Conservation (phyloP, 2,113 vertebrate genomes). For the Stercorarius parasiticus region DNA sequence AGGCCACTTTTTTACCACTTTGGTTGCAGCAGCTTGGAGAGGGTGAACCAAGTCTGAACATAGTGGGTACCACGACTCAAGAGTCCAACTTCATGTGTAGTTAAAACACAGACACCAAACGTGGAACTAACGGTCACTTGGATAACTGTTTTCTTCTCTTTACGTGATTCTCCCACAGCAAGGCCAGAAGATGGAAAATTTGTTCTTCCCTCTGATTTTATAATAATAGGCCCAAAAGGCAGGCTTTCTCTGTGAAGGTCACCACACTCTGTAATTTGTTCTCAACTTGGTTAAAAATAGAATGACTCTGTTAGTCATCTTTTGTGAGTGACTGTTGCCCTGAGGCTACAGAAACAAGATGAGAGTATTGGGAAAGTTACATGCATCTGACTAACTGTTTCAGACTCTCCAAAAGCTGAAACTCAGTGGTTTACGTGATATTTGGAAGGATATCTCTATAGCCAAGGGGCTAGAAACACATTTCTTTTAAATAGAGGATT, state of each 20-base stretch:
- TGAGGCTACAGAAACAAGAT: conserved; percentile 27
- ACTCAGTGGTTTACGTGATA: neutral
- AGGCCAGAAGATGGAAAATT: neutral
- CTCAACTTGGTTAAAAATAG: conserved; percentile 30
- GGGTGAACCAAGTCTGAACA: neutral
- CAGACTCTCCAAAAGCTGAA: neutral
- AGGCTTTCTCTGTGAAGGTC: neutral
- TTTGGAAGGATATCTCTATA: neutral
- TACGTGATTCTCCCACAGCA: neutral
- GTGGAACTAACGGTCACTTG: neutral
- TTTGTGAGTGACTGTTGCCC: neutral
- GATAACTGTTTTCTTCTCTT: neutral
- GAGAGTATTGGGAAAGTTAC: neutral
- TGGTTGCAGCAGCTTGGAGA: neutral
- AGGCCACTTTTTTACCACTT: neutral
- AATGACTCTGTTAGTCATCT: neutral
- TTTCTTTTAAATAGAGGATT: neutral
- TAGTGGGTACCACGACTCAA: neutral
- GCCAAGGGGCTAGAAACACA: neutral
- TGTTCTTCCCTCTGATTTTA: neutral
- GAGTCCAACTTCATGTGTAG: neutral
- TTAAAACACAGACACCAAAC: neutral
- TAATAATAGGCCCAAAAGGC: neutral
- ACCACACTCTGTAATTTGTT: neutral
- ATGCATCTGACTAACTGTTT: conserved; percentile 1